phyloP scores from a whole-genome alignment of 2,888 invertebrate genomes.

The Pristionchus mayeri region DNA sequence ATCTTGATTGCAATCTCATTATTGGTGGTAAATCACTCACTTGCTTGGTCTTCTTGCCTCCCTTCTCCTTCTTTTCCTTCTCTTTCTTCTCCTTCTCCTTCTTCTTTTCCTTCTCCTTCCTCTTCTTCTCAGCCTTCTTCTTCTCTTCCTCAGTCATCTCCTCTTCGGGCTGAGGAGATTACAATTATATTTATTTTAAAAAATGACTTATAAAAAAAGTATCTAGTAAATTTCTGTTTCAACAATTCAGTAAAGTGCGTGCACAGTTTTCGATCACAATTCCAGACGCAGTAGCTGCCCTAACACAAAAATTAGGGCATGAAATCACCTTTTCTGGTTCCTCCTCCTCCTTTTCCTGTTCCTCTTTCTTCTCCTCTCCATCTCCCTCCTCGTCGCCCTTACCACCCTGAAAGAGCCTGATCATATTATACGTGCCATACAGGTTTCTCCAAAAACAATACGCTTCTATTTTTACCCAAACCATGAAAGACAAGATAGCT shows the following conservation, averaged over 20 bases:
- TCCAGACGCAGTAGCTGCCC: too few relatives aligned
- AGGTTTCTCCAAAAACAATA: not conserved
- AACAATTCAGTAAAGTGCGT: too few relatives aligned
- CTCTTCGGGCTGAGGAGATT: slow-evolving; percentile 26
- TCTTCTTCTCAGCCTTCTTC: slow-evolving; percentile 49
- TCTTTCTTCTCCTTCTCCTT: slow-evolving; percentile 61
- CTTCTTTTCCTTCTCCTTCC: slow-evolving; percentile 64
- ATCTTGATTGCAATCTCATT: too few relatives aligned
- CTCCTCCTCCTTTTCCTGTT: slow-evolving; percentile 62
- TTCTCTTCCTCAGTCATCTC: slow-evolving; percentile 5
- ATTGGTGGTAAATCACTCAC: not conserved
- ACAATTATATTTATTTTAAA: not conserved
- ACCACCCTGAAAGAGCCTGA: slow-evolving; percentile 50
- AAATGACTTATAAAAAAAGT: too few relatives aligned
- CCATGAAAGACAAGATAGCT: too few relatives aligned
- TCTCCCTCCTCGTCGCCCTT: slow-evolving; percentile 41
- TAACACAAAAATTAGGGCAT: too few relatives aligned
- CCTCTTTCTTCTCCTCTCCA: slow-evolving; percentile 51
- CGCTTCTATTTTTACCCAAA: too few relatives aligned
- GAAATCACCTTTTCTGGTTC: slow-evolving; percentile 55
- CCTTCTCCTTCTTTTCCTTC: slow-evolving; percentile 56
- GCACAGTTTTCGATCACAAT: too few relatives aligned
- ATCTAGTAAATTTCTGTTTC: too few relatives aligned
- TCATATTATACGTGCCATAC: not conserved
- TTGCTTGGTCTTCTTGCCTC: slow-evolving; percentile 56